These are phyloP conservation scores for Nesidiocoris tenuis DNA, from an alignment of 2,888 invertebrate genomes.

Conservation along the genomic window DNA sequence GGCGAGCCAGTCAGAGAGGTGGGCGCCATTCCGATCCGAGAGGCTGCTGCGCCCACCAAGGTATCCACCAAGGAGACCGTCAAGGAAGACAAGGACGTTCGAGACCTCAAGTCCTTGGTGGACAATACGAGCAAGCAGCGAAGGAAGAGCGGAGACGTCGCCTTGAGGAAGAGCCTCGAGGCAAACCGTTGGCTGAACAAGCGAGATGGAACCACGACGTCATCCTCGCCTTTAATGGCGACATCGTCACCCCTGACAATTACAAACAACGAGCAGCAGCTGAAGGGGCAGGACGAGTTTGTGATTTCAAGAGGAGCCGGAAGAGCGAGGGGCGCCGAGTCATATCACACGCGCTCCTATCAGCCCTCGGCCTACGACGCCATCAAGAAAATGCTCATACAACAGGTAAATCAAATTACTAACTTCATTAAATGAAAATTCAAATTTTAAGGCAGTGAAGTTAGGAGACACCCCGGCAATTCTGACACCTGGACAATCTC, in stretches of 20 bases:
- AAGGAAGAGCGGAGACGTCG: constrained; percentile 8
- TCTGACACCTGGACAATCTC: too few species aligned
- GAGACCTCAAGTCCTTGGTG: constrained; percentile 64
- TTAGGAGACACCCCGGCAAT: too few species aligned
- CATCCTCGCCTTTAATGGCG: constrained; percentile 39
- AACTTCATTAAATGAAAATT: neutral
- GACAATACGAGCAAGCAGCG: constrained; percentile 48
- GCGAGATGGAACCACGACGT: constrained; percentile 10
- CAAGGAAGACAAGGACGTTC: constrained; percentile 66
- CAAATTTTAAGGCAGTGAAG: too few species aligned
- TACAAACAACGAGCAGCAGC: constrained; percentile 42
- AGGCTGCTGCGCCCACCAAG: neutral
- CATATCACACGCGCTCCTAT: constrained; percentile 56
- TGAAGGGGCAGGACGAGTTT: constrained; percentile 64
- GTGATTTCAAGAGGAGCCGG: constrained; percentile 64
- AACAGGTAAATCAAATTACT: too few species aligned
- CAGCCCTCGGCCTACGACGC: constrained; percentile 60
- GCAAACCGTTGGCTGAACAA: constrained; percentile 41
- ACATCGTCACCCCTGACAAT: constrained; percentile 46
- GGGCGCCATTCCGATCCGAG: neutral
- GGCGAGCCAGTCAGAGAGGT: constrained; percentile 48
- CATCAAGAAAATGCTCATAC: constrained; percentile 60
- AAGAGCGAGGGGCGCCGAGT: constrained; percentile 57
- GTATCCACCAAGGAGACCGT: constrained; percentile 45
- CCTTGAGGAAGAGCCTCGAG: constrained; percentile 7